These are phyloP conservation scores for Mantis religiosa DNA, from an alignment of 2,888 invertebrate genomes.

Conservation along the genomic window DNA sequence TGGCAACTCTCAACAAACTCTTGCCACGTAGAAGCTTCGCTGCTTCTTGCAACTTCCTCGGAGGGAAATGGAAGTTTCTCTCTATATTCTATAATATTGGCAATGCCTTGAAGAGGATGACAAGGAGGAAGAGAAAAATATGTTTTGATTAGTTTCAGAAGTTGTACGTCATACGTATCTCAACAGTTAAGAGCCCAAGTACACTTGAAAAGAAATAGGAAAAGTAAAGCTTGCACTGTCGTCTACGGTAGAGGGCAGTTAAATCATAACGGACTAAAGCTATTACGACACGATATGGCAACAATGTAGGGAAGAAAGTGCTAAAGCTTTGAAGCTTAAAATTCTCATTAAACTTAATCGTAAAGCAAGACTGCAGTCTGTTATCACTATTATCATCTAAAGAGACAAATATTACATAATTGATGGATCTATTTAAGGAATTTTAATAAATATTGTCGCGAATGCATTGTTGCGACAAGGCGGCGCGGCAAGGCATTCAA, in stretches of 20 bases:
- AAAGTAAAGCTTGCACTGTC: not conserved
- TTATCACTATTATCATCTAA: too few relatives aligned
- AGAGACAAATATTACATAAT: too few relatives aligned
- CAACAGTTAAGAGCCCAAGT: not conserved
- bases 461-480: too few relatives aligned
- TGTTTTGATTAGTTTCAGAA: constrained; percentile 16
- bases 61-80: not conserved
- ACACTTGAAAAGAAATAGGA: not conserved
- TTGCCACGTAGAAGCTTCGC: not conserved
- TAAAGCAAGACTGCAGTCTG: too few relatives aligned
- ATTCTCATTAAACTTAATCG: too few relatives aligned
- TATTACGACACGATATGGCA: too few relatives aligned
- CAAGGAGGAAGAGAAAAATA: constrained; percentile 1
- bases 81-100: not conserved
- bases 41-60: not conserved
- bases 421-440: too few relatives aligned
- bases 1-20: not conserved
- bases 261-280: not conserved
- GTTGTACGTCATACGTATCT: constrained; percentile 10
- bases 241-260: not conserved
- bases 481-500: too few relatives aligned
- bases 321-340: too few relatives aligned
- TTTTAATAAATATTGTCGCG: too few relatives aligned
- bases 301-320: too few relatives aligned
- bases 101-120: constrained; percentile 1